Conservation (phyloP, 1,140 invertebrate species). For the Araneus ventricosus region DNA sequence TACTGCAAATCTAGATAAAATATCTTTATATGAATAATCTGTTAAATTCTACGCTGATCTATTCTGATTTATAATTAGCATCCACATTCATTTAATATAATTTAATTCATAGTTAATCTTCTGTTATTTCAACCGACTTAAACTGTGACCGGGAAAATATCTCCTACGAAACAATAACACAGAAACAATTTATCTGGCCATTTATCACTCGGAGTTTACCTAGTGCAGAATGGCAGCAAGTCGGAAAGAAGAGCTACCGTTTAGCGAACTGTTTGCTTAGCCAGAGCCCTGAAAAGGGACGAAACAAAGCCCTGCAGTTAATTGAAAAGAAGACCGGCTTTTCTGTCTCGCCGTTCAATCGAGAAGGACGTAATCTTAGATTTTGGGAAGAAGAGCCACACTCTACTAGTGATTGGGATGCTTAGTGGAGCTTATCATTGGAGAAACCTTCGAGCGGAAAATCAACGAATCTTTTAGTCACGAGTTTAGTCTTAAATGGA, state of each 20-base stretch:
- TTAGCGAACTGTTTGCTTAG: slow-evolving; percentile 7
- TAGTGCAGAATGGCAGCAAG: not conserved
- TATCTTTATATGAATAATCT: too few relatives aligned
- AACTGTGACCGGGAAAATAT: not conserved
- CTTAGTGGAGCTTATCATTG: not conserved
- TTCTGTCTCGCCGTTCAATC: not conserved
- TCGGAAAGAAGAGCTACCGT: not conserved
- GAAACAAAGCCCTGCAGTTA: not conserved
- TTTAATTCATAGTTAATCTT: not conserved
- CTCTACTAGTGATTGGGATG: not conserved
- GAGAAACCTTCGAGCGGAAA: not conserved
- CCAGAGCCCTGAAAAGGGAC: not conserved
- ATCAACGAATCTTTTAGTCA: too few relatives aligned
- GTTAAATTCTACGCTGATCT: not conserved
- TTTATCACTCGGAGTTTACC: not conserved
- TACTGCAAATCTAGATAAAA: too few relatives aligned
- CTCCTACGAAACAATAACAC: not conserved
- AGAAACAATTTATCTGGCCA: not conserved
- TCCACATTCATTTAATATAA: not conserved
- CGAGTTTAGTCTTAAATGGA: not conserved
- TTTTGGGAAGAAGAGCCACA: too few relatives aligned
- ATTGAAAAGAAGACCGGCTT: not conserved
- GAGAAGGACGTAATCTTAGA: not conserved
- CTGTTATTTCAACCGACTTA: not conserved
- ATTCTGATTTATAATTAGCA: not conserved